Evolutionary conservation across 2,888 invertebrate species (phyloP).

Genomic region (Nemapogon koenigi): DNA sequence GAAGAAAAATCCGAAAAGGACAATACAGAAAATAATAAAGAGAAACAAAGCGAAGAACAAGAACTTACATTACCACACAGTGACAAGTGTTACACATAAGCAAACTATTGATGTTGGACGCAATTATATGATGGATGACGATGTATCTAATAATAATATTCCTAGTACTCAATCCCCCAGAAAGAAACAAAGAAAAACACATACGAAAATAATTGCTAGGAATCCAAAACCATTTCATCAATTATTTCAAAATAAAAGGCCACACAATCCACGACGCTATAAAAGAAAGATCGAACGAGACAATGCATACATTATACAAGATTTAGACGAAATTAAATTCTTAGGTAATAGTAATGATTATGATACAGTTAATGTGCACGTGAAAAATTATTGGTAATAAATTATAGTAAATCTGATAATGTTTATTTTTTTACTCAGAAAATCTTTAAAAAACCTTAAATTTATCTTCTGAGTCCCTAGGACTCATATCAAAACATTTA

Average conservation of each 20-base stretch:
- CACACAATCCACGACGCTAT: constrained; percentile 11
- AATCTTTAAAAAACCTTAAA: too few species aligned
- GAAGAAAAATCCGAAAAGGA: constrained; percentile 42
- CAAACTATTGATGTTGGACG: too few species aligned
- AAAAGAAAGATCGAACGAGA: constrained; percentile 28
- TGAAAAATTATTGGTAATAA: constrained; percentile 39
- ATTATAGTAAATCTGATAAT: too few species aligned
- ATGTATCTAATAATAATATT: too few species aligned
- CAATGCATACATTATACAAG: constrained; percentile 32
- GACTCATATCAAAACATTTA: too few species aligned
- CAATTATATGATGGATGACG: too few species aligned
- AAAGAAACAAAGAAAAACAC: constrained; percentile 34
- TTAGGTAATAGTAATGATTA: constrained; percentile 23
- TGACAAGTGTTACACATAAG: too few species aligned
- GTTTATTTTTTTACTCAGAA: too few species aligned
- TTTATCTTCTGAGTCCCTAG: too few species aligned
- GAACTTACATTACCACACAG: too few species aligned
- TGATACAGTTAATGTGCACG: constrained; percentile 30
- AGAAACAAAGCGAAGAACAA: constrained; percentile 34
- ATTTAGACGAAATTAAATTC: constrained; percentile 42
- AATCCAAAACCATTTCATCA: constrained; percentile 40
- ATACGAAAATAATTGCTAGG: constrained; percentile 24
- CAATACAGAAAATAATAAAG: constrained; percentile 51
- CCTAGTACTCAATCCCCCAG: constrained; percentile 26
- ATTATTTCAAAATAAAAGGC: constrained; percentile 15